Conservation (phyloP, 2,888 invertebrate species). For the Calameuta filiformis region DNA sequence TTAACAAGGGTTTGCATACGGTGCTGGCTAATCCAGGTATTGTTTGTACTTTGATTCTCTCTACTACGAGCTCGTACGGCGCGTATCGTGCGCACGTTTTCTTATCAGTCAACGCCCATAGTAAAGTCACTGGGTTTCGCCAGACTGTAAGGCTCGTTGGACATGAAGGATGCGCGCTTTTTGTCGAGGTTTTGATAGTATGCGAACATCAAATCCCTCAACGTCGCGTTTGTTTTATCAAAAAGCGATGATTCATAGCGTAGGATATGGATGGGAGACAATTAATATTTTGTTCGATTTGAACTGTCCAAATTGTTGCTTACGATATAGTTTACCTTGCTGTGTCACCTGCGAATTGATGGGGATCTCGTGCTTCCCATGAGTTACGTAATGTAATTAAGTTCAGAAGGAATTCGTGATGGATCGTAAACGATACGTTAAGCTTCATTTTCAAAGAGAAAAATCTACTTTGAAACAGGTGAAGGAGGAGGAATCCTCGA, state of each 20-base stretch:
- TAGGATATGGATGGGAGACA: background rate
- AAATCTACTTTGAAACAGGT: constrained; percentile 67
- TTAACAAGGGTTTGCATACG: background rate
- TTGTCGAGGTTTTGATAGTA: background rate
- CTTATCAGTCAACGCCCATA: constrained; percentile 1
- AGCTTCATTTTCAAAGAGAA: background rate
- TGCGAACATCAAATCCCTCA: background rate
- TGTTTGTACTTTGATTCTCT: background rate
- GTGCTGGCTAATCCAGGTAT: background rate
- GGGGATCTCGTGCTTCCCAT: background rate
- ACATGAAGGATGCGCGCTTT: background rate
- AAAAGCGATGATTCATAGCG: background rate
- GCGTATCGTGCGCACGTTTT: background rate
- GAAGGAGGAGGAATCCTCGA: constrained; percentile 94
- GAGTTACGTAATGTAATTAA: background rate
- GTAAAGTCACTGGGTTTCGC: background rate
- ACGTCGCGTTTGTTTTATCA: background rate
- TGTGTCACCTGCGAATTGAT: background rate
- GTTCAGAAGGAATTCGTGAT: background rate
- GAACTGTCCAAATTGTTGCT: background rate
- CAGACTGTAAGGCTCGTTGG: background rate
- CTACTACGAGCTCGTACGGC: background rate
- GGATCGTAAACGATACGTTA: background rate
- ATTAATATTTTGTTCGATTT: too few relatives aligned
- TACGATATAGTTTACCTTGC: background rate